Percentiles rank a stretch among this genome's conserved stretches.
phyloP scores from a whole-genome alignment of 1,140 invertebrate genomes.

The Megalonaias nervosa region DNA sequence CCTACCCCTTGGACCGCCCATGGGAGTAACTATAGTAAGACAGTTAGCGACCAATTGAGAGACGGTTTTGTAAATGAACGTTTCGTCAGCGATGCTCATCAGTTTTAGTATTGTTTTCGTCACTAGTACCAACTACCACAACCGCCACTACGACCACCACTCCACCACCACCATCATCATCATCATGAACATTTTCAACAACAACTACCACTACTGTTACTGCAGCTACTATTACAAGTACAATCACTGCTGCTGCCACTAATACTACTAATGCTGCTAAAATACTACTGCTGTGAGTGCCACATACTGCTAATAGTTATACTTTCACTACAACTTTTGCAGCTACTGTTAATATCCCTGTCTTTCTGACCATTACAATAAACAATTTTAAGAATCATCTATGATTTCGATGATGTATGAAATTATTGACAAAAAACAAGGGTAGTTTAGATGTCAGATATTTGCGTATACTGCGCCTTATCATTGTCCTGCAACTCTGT shows the following conservation, averaged over 20 bases:
- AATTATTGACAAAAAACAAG: too few species aligned
- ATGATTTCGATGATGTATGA: too few species aligned
- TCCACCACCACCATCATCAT: not conserved
- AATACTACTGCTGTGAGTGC: too few species aligned
- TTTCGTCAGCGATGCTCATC: not conserved
- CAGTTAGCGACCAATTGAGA: not conserved
- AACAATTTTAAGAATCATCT: too few species aligned
- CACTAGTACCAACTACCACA: not conserved
- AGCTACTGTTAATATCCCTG: not conserved
- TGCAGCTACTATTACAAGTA: not conserved
- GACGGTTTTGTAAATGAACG: not conserved
- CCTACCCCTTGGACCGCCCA: too few species aligned
- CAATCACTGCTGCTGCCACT: too few species aligned
- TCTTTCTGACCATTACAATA: not conserved
- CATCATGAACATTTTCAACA: not conserved
- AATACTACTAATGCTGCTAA: too few species aligned
- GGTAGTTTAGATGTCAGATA: too few species aligned
- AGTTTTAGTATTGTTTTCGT: not conserved
- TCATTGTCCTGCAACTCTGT: too few species aligned
- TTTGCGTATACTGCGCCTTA: too few species aligned
- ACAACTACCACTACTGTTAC: not conserved
- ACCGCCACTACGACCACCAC: too few species aligned
- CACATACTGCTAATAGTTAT: not conserved
- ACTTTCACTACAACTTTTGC: slow-evolving; percentile 1
- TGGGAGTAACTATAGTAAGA: too few species aligned